These are phyloP conservation scores for Trematocara unimaculatum DNA, from an alignment of 2,113 vertebrate species.

Conservation along the genomic window DNA sequence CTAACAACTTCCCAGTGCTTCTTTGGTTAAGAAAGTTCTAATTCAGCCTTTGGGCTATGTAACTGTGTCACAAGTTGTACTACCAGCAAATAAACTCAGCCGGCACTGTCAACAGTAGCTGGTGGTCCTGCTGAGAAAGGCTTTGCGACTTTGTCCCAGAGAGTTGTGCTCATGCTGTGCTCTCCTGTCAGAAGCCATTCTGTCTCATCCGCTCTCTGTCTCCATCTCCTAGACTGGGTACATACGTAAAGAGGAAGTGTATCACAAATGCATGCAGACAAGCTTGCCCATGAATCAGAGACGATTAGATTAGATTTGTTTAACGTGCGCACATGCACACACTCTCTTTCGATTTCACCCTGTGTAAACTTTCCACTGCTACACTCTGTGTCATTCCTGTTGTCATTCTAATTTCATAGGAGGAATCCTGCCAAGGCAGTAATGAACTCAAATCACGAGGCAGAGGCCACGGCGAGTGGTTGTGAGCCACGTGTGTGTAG, in stretches of 20 bases:
- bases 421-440: conserved; percentile 57
- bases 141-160: conserved; percentile 38
- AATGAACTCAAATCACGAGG: conserved; percentile 54
- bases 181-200: conserved; percentile 38
- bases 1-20: background rate
- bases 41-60: conserved; percentile 10
- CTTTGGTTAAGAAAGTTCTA: background rate
- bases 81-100: conserved; percentile 14
- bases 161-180: conserved; percentile 18
- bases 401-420: conserved; percentile 53
- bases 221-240: conserved; percentile 9
- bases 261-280: conserved; percentile 51
- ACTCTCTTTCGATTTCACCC: conserved; percentile 11
- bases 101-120: conserved; percentile 28
- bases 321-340: background rate
- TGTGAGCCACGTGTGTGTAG: background rate
- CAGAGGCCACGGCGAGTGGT: conserved; percentile 8
- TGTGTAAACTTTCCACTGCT: conserved; percentile 38
- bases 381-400: conserved; percentile 47
- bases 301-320: conserved; percentile 56
- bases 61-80: conserved; percentile 24
- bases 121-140: conserved; percentile 24
- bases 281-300: conserved; percentile 46
- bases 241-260: conserved; percentile 15
- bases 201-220: conserved; percentile 16